Base-by-base conservation (phyloP, 2,797 vertebrate genomes). In the Meriones psammophilus region DNA sequence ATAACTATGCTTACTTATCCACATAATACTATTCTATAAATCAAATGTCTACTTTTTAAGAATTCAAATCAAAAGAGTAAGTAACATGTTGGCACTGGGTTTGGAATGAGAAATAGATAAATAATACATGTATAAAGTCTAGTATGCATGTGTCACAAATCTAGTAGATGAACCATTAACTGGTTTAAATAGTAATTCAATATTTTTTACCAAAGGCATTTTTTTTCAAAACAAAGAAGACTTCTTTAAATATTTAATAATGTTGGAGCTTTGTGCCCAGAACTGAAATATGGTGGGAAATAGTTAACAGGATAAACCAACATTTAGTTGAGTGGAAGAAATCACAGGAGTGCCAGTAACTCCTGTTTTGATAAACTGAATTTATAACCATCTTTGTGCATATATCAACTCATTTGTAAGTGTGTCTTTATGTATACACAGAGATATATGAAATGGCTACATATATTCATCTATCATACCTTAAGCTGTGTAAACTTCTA, bases 271-370 rank as follows among this genome's bases (percentile, higher is more conserved):
- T 88, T 94, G 8, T 20, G 22, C 24, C 81, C 10, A 87, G 15
- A 87, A 50, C 8, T 89, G 30, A 93, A 94, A 81, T 71, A 87
- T 58, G 92, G n/a, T 91, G 7, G 26, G 62, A 13, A 86, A 79
- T 6, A 54, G 4, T 77, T 68, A 56, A 20, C 18, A 64, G 60
- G 3, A 28, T 84, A 89, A 88, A 10, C 7, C 33, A 87, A 54
- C 12, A 3, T 96, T 95, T 3, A 39, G 9, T 13, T 91, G 2
- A 93, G 89, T 94, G 14, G 1, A 92, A 81, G 1, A 64, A n/a
- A 77, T 54, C 36, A 76, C 1, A 84, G 54, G 17, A 60, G 88
- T 8, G 3, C 8, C 17, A 83, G 1, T 39, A 30, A 15, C 0
- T 8, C n/a, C 17, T 46, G 1, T 12, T 84, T 7, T 36, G 22